These are phyloP conservation scores for Colletes latitarsis DNA, from an alignment of 1,140 invertebrate genomes.

Conservation along the genomic window DNA sequence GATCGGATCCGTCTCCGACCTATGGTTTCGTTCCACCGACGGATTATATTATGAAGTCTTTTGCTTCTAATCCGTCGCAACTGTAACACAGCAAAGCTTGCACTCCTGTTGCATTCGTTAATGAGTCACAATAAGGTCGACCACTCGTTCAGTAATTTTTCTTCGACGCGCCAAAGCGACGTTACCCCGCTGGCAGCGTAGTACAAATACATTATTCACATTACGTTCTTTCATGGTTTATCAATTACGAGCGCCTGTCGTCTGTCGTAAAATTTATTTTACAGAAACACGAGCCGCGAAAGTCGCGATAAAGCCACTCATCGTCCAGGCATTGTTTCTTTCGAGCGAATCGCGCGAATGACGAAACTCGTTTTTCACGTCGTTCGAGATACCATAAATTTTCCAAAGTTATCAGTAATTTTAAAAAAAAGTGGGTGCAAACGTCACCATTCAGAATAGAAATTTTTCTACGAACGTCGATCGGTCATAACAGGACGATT, in stretches of 20 bases:
- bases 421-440: too few relatives aligned
- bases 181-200: constrained; percentile 10
- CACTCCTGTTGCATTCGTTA: constrained; percentile 28
- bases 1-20: too few relatives aligned
- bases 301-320: too few relatives aligned
- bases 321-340: too few relatives aligned
- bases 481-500: not conserved
- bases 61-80: not conserved
- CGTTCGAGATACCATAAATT: too few relatives aligned
- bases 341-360: too few relatives aligned
- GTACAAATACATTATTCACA: constrained; percentile 8
- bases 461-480: too few relatives aligned
- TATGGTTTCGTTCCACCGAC: constrained; percentile 16
- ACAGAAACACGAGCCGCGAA: too few relatives aligned
- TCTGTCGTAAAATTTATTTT: too few relatives aligned
- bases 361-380: too few relatives aligned
- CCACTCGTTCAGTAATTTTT: constrained; percentile 34
- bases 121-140: constrained; percentile 45
- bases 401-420: too few relatives aligned
- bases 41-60: constrained; percentile 14
- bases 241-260: not conserved
- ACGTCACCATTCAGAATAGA: too few relatives aligned
- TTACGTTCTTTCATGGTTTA: not conserved
- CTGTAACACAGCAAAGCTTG: not conserved
- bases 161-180: constrained; percentile 11